Conservation (phyloP, 2,113 vertebrate genomes). For the Collichthys lucidus region DNA sequence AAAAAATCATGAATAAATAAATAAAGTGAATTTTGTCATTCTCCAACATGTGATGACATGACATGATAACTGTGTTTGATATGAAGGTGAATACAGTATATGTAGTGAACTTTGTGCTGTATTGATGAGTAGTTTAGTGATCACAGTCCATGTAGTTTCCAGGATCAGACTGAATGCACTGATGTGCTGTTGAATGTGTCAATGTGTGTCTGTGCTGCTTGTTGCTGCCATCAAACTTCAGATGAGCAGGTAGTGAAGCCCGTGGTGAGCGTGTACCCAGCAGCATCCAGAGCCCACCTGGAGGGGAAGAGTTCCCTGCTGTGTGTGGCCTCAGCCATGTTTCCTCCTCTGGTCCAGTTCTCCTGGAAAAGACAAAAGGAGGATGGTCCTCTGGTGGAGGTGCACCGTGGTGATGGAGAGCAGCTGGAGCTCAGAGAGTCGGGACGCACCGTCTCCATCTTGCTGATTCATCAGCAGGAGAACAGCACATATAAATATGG, state of each 20-base stretch:
- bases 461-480: background rate
- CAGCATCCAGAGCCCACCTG: slow-evolving; percentile 19
- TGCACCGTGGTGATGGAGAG: background rate
- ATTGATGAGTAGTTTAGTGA: background rate
- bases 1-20: too few relatives aligned
- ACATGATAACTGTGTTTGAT: background rate
- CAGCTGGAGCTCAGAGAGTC: slow-evolving; percentile 36
- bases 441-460: slow-evolving; percentile 16
- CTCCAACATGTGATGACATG: background rate
- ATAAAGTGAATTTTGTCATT: background rate
- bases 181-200: background rate
- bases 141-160: slow-evolving; percentile 1
- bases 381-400: background rate
- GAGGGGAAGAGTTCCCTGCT: slow-evolving; percentile 36
- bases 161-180: background rate
- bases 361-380: slow-evolving; percentile 42
- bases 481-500: background rate
- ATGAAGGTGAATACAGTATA: background rate
- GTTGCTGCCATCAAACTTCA: slow-evolving; percentile 27
- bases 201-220: slow-evolving; percentile 12
- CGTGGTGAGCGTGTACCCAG: slow-evolving; percentile 39
- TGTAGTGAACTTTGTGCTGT: background rate
- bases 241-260: slow-evolving; percentile 28
- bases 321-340: slow-evolving; percentile 48
- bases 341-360: slow-evolving; percentile 52